Conservation (phyloP, 2,888 invertebrate genomes). For the Platycheirus rosarum region DNA sequence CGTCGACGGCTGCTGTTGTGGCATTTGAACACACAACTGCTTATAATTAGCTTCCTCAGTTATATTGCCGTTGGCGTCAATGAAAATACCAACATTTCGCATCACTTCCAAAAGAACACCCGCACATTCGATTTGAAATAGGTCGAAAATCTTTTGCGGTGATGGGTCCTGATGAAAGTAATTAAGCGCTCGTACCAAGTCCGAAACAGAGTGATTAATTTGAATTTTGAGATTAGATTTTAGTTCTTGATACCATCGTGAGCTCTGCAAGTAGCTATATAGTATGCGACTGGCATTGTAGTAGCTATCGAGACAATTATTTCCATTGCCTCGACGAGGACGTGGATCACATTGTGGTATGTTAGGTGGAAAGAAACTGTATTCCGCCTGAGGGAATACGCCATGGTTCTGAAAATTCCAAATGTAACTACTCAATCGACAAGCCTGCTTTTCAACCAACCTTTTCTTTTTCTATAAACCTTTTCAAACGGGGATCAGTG, state of each 20-base stretch:
- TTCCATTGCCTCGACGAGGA: slow-evolving; percentile 26
- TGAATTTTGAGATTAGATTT: slow-evolving; percentile 77
- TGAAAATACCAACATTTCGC: slow-evolving; percentile 76
- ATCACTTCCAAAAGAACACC: slow-evolving; percentile 76
- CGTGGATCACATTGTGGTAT: slow-evolving; percentile 56
- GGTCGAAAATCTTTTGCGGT: slow-evolving; percentile 75
- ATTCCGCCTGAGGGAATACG: slow-evolving; percentile 49
- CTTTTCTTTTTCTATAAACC: slow-evolving; percentile 60
- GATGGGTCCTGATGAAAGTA: slow-evolving; percentile 75
- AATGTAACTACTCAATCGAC: no score
- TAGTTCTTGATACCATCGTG: slow-evolving; percentile 76
- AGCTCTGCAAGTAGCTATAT: slow-evolving; percentile 75
- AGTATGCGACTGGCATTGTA: slow-evolving; percentile 62
- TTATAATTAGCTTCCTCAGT: slow-evolving; percentile 65
- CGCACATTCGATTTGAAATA: slow-evolving; percentile 77
- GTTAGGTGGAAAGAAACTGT: slow-evolving; percentile 56
- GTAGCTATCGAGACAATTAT: slow-evolving; percentile 1
- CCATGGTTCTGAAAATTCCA: slow-evolving; percentile 50
- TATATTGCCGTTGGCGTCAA: slow-evolving; percentile 76
- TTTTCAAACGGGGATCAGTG: slow-evolving; percentile 58
- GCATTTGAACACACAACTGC: slow-evolving; percentile 42
- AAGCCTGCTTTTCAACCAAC: neutral
- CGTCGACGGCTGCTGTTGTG: slow-evolving; percentile 1
- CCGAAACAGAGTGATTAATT: slow-evolving; percentile 77
- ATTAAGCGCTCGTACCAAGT: slow-evolving; percentile 76